Evolutionary conservation across 2,888 invertebrate species (phyloP).

Genomic region (Steinernema carpocapsae): DNA sequence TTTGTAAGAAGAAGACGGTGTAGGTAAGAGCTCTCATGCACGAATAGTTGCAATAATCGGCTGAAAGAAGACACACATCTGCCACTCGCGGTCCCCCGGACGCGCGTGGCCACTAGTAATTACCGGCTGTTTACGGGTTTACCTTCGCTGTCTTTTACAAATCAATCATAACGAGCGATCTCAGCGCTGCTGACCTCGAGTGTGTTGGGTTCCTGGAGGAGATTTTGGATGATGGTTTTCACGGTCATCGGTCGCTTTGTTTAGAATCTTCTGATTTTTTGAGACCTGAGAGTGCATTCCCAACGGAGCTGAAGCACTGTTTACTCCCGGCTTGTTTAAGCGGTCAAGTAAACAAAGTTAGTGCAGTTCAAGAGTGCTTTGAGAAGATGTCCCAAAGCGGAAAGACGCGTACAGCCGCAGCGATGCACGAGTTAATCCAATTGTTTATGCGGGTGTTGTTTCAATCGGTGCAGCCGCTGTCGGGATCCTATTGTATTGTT

Average conservation of each 20-base stretch:
- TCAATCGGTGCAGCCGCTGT: not conserved
- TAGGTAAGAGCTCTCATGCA: slow-evolving; percentile 29
- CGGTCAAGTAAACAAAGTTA: slow-evolving; percentile 30
- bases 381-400: not conserved
- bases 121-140: slow-evolving; percentile 26
- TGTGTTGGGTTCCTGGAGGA: not conserved
- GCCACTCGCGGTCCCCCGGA: slow-evolving; percentile 8
- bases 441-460: slow-evolving; percentile 10
- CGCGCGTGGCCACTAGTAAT: slow-evolving; percentile 27
- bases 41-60: slow-evolving; percentile 35
- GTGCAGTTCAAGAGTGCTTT: slow-evolving; percentile 9
- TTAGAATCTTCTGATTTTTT: too few relatives aligned
- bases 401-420: not conserved
- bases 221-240: too few relatives aligned
- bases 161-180: slow-evolving; percentile 13
- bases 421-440: slow-evolving; percentile 13
- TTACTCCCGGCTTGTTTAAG: slow-evolving; percentile 23
- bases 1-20: not conserved
- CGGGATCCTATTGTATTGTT: not conserved
- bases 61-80: slow-evolving; percentile 32
- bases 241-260: too few relatives aligned
- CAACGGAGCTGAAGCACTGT: not conserved
- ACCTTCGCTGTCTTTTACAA: not conserved
- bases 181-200: not conserved
- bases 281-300: too few relatives aligned